Base-by-base conservation (phyloP, 2,797 vertebrate genomes). In the Microcaecilia unicolor region DNA sequence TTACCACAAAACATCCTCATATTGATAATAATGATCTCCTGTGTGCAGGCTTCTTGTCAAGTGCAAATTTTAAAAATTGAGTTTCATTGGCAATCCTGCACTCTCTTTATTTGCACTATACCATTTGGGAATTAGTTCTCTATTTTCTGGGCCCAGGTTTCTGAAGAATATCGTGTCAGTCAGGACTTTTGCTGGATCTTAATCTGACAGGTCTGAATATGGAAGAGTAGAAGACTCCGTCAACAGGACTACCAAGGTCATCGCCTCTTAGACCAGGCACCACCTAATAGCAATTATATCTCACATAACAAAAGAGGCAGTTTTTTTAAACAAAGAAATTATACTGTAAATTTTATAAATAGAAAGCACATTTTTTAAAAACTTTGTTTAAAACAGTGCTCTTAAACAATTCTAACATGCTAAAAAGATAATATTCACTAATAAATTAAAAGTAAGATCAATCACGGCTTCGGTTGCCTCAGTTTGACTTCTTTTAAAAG, bases 321-420 rank as follows among this genome's bases (percentile, higher is more conserved):
- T 45, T 44, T 44, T 45, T 44, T 44, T 51, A 61, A 62, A 63
- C 64, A 57, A 62, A 63, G 64, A 57, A 64, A 42, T 29, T 25
- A 46, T 50, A 51, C 46, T 41, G 27, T 59, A 57, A 66, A 61
- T 50, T 61, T 64, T 44, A 22, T n/a, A n/a, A n/a, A n/a, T n/a
- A n/a, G n/a, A n/a, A n/a, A n/a, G n/a, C n/a, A n/a, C n/a, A n/a
- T n/a, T n/a, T n/a, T n/a, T n/a, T n/a, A n/a, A n/a, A n/a, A n/a
- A n/a, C n/a, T n/a, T n/a, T n/a, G n/a, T n/a, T n/a, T n/a, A n/a
- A n/a, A n/a, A n/a, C n/a, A n/a, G n/a, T n/a, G n/a, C n/a, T n/a
- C n/a, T n/a, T n/a, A n/a, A n/a, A n/a, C n/a, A n/a, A n/a, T n/a
- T n/a, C n/a, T n/a, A n/a, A n/a, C n/a, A n/a, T n/a, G n/a, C n/a